phyloP scores from a whole-genome alignment of 2,113 vertebrate genomes.

The Antennarius striatus region DNA sequence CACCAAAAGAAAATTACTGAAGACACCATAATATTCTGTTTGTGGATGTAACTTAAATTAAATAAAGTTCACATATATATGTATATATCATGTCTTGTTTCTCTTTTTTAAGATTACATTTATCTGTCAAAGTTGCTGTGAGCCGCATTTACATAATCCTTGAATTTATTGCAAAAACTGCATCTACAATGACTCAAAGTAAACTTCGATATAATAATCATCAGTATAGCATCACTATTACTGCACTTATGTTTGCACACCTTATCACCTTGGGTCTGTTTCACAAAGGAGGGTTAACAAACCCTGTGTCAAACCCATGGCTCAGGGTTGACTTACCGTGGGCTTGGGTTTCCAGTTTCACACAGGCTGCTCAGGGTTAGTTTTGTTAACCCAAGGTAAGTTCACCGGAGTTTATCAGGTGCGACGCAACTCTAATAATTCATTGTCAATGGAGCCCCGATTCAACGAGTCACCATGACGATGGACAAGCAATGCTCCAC shows the following conservation, averaged over 20 bases:
- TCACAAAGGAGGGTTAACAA: not conserved
- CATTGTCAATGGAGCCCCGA: too few species aligned
- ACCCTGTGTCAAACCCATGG: too few species aligned
- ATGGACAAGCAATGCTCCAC: too few species aligned
- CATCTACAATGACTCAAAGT: not conserved
- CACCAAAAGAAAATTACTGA: not conserved
- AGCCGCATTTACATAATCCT: not conserved
- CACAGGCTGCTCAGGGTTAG: too few species aligned
- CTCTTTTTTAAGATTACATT: not conserved
- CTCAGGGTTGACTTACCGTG: too few species aligned
- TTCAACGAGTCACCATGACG: too few species aligned
- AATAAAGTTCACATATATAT: conserved; percentile 9
- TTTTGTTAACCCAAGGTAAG: too few species aligned
- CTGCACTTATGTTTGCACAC: not conserved
- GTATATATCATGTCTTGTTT: not conserved
- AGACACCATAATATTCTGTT: not conserved
- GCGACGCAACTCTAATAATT: too few species aligned
- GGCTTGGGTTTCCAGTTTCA: too few species aligned
- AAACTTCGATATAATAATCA: not conserved
- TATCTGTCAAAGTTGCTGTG: not conserved
- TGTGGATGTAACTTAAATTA: not conserved
- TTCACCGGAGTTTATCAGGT: too few species aligned
- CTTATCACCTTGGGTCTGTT: conserved; percentile 31
- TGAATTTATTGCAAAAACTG: not conserved
- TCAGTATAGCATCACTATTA: not conserved